Evolutionary conservation across 2,888 invertebrate genomes (phyloP).

Genomic region (Epinotia brunnichana): DNA sequence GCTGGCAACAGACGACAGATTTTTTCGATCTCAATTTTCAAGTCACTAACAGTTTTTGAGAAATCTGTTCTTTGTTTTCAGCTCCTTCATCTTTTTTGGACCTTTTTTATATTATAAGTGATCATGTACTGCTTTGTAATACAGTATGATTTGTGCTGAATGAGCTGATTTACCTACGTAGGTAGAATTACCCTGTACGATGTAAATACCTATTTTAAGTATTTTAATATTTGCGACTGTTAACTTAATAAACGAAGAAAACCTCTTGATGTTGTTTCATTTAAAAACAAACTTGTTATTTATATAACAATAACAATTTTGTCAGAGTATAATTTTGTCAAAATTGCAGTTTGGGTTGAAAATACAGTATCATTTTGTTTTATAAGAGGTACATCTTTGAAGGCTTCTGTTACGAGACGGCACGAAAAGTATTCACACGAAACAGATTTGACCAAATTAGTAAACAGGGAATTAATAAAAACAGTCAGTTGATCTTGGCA

Average conservation of each 20-base stretch:
- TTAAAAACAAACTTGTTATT: constrained; percentile 32
- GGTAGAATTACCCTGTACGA: constrained; percentile 77
- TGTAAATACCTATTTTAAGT: constrained; percentile 82
- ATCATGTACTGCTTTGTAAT: constrained; percentile 73
- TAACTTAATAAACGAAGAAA: constrained; percentile 78
- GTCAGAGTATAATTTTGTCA: not conserved
- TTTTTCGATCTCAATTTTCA: constrained; percentile 55
- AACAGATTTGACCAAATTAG: not conserved
- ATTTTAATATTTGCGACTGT: constrained; percentile 80
- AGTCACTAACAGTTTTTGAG: constrained; percentile 50
- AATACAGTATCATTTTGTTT: not conserved
- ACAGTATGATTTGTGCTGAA: constrained; percentile 78
- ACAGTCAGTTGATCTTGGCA: constrained; percentile 76
- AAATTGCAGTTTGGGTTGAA: not conserved
- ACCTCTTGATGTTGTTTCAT: constrained; percentile 58
- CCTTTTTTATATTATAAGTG: constrained; percentile 60
- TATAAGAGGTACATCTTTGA: not conserved
- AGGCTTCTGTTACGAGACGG: not conserved
- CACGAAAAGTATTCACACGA: not conserved
- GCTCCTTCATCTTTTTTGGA: constrained; percentile 49
- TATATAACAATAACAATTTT: too few species aligned
- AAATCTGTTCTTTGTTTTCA: constrained; percentile 49
- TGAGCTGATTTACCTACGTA: constrained; percentile 80
- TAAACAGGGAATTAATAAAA: constrained; percentile 55
- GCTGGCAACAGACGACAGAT: constrained; percentile 50